Base-by-base conservation (phyloP, 2,113 vertebrate species). In the Corvus moneduloides region DNA sequence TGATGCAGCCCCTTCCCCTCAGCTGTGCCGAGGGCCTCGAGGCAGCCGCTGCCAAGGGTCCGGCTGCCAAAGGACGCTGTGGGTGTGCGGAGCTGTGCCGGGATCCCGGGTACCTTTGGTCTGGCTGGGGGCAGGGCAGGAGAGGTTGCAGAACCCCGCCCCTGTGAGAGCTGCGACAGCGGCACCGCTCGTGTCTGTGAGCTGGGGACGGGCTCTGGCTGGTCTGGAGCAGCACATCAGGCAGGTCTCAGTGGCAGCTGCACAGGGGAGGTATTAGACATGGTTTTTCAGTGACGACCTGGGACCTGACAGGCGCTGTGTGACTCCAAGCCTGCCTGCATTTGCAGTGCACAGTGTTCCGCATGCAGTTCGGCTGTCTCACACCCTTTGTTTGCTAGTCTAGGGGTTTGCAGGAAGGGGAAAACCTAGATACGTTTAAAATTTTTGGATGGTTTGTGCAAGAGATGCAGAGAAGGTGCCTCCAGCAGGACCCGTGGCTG, bases 141-240 rank as follows among this genome's bases (percentile, higher is more conserved):
- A 64, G 24, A 2, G 3, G n/a, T 6, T 10, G 4, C 51, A 24
- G 15, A 33, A 2, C 11, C 10, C 49, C 27, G 48, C 8, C 20
- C 32, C 69, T 39, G 17, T 9, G n/a, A 1, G 5, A 32, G 51
- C 79, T 78, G 66, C 0, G 8, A 3, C 41, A 33, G 51, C 0
- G 0, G 52, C 52, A 11, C 37, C 0, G 5, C n/a, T 24, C 3
- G 1, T 13, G 22, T 9, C 68, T 16, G 24, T 1, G 3, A 15
- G 49, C 52, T 0, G 0, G 35, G 62, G 5, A 33, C 0, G 0
- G 18, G 28, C 30, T 59, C 63, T 58, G 79, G 33, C 43, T 22
- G 23, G 4, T n/a, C 39, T 13, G 56, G 43, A 63, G 46, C 24
- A 56, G 66, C 43, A 15, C 7, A 5, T 39, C 85, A 20, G 48